phyloP scores from a whole-genome alignment of 2,888 invertebrate species.

The Thyatira batis region DNA sequence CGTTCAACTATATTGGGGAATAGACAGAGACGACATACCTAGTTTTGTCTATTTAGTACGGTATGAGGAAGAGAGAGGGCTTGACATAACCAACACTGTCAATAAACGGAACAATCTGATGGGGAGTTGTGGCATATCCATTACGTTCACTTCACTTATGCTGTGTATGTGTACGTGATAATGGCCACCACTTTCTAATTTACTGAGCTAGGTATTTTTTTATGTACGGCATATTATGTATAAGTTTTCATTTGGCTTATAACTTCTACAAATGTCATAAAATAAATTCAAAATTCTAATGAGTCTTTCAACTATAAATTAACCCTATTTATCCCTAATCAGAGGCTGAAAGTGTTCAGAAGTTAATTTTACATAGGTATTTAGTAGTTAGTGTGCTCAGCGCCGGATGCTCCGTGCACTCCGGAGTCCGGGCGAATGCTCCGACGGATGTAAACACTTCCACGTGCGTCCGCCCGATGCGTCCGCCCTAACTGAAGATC shows the following conservation, averaged over 20 bases:
- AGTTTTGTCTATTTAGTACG: constrained; percentile 45
- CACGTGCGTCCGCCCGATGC: constrained; percentile 60
- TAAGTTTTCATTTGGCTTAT: not conserved
- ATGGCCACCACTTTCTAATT: constrained; percentile 65
- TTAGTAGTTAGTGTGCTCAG: constrained; percentile 31
- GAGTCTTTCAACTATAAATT: no score
- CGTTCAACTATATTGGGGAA: constrained; percentile 74
- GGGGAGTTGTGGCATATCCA: constrained; percentile 64
- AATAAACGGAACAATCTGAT: constrained; percentile 61
- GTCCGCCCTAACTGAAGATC: constrained; percentile 44
- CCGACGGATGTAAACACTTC: constrained; percentile 74
- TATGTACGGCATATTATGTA: not conserved
- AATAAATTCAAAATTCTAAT: no score
- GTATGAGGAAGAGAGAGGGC: constrained; percentile 56
- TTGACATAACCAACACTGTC: constrained; percentile 58
- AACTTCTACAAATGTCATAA: no score
- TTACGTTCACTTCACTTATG: constrained; percentile 50
- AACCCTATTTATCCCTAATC: not conserved
- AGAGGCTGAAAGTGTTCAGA: not conserved
- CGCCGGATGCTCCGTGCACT: constrained; percentile 42
- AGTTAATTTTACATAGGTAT: constrained; percentile 18
- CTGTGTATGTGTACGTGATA: constrained; percentile 45
- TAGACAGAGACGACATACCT: constrained; percentile 69
- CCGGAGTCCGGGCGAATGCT: constrained; percentile 38
- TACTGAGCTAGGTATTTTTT: no score